These are phyloP conservation scores for Tillus elongatus DNA, from an alignment of 2,888 invertebrate genomes.

Conservation along the genomic window DNA sequence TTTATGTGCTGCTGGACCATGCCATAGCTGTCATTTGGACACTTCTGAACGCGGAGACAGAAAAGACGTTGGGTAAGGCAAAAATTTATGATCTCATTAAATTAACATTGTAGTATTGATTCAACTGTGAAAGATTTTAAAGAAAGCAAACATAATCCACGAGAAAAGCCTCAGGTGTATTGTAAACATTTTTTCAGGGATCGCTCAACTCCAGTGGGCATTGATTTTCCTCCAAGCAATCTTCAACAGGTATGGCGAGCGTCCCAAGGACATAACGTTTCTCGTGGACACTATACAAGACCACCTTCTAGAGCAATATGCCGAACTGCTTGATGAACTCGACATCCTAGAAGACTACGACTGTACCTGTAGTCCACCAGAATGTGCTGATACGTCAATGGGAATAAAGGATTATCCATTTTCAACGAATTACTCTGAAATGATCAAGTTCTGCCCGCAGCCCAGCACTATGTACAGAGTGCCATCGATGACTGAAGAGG, in stretches of 20 bases:
- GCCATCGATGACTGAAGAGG: slow-evolving; percentile 1
- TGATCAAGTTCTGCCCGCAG: not conserved
- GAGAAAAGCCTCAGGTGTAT: no score
- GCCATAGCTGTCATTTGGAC: not conserved
- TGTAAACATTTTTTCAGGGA: not conserved
- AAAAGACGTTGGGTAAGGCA: not conserved
- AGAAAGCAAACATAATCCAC: no score
- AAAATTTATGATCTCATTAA: no score
- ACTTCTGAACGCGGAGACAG: not conserved
- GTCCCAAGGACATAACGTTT: not conserved
- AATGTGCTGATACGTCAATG: not conserved
- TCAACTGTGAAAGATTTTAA: no score
- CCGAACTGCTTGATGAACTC: not conserved
- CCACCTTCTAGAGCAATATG: not conserved
- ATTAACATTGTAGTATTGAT: no score
- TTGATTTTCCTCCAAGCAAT: not conserved
- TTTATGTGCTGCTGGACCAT: slow-evolving; percentile 1
- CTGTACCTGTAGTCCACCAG: not conserved
- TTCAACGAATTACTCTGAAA: slow-evolving; percentile 3
- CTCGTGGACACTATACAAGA: not conserved
- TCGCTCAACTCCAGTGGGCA: not conserved
- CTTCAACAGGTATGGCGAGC: not conserved
- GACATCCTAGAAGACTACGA: not conserved
- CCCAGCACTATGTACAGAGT: not conserved
- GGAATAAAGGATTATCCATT: not conserved